phyloP scores from a whole-genome alignment of 2,888 invertebrate genomes.

The Liposcelis brunnea region DNA sequence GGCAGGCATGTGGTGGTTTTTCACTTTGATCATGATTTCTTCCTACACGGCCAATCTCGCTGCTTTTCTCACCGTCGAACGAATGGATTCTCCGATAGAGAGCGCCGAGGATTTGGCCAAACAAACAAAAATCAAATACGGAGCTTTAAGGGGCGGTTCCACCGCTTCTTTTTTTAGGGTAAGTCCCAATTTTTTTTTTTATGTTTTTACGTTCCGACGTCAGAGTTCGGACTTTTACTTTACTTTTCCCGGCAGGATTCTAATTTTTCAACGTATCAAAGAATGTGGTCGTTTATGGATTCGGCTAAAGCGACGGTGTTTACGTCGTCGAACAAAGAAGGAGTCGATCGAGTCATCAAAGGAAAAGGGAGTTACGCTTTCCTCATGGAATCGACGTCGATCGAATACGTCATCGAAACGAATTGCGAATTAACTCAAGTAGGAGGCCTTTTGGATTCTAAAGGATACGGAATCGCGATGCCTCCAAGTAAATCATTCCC shows the following conservation, averaged over 20 bases:
- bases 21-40: conserved; percentile 87
- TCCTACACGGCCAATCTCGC: conserved; percentile 93
- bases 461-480: conserved; percentile 91
- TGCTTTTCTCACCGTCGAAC: conserved; percentile 79
- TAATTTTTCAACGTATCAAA: conserved; percentile 80
- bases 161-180: conserved; percentile 92
- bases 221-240: background rate
- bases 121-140: conserved; percentile 95
- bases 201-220: background rate
- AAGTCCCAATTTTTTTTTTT: conserved; percentile 14
- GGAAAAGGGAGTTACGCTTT: conserved; percentile 84
- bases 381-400: conserved; percentile 92
- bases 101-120: conserved; percentile 90
- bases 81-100: conserved; percentile 89
- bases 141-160: conserved; percentile 80
- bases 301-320: conserved; percentile 77
- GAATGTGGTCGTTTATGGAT: conserved; percentile 94
- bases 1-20: conserved; percentile 92
- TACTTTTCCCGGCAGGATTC: conserved; percentile 47
- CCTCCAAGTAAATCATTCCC: conserved; percentile 51
- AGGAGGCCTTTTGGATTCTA: conserved; percentile 81
- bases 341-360: conserved; percentile 73
- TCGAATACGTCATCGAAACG: conserved; percentile 83
- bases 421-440: conserved; percentile 83
- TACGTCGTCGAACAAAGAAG: conserved; percentile 69